These are phyloP conservation scores for Melanargia galathea DNA, from an alignment of 2,888 invertebrate genomes.

Conservation along the genomic window DNA sequence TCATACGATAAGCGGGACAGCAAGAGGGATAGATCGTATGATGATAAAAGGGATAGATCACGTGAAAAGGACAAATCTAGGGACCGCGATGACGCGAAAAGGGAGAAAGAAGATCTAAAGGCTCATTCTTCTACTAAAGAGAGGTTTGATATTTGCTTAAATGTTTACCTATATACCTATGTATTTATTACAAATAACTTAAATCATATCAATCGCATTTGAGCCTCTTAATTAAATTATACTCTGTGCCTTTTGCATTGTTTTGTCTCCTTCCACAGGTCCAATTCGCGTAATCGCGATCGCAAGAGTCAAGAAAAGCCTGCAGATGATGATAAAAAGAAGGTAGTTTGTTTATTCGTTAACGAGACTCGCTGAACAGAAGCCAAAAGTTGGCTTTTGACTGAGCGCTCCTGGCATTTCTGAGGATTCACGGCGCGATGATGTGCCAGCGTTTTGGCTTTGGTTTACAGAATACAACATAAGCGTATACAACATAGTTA, in stretches of 20 bases:
- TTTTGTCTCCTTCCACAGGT: slow-evolving; percentile 39
- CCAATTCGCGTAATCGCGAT: slow-evolving; percentile 50
- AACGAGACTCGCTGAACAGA: no score
- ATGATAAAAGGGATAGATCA: slow-evolving; percentile 37
- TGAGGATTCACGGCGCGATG: no score
- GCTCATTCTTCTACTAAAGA: slow-evolving; percentile 16
- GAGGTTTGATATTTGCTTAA: slow-evolving; percentile 7
- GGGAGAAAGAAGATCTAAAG: slow-evolving; percentile 18
- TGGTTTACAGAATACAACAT: no score
- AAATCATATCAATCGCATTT: no score
- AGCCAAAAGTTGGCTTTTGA: no score
- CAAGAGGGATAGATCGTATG: background rate
- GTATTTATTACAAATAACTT: no score
- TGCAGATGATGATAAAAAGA: slow-evolving; percentile 59
- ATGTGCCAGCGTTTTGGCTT: no score
- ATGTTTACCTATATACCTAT: background rate
- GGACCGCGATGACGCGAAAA: slow-evolving; percentile 19
- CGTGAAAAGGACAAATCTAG: background rate
- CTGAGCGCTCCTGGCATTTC: no score
- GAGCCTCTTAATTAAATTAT: no score
- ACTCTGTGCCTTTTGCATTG: background rate
- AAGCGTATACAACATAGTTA: no score
- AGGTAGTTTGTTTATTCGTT: slow-evolving; percentile 47
- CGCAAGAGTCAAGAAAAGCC: slow-evolving; percentile 50
- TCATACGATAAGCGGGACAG: background rate